Conservation (phyloP, 2,888 invertebrate species). For the Heterodera filipjevi region DNA sequence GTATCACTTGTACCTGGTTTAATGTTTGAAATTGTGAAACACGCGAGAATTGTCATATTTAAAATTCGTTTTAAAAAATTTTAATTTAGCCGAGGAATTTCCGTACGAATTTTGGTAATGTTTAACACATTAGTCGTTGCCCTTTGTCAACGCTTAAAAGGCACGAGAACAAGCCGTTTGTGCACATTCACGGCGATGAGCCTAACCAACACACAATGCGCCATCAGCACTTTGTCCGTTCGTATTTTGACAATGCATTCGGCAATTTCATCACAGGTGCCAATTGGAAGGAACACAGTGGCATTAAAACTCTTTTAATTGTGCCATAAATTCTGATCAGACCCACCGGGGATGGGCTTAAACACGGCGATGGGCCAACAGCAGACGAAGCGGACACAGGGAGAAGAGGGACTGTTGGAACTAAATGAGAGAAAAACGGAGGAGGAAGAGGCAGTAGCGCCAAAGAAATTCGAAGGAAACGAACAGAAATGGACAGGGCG, state of each 20-base stretch:
- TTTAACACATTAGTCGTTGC: not conserved
- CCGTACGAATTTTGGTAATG: not conserved
- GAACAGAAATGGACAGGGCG: not conserved
- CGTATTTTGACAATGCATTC: conserved; percentile 12
- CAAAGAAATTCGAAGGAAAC: not conserved
- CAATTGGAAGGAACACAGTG: too few relatives aligned
- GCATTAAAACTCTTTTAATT: too few relatives aligned
- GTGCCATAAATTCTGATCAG: too few relatives aligned
- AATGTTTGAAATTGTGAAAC: not conserved
- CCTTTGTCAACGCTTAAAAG: not conserved
- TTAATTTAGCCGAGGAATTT: not conserved
- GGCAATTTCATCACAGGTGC: conserved; percentile 31
- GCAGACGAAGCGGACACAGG: not conserved
- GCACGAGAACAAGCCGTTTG: conserved; percentile 23
- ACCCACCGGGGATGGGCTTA: conserved; percentile 25
- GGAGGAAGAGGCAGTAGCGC: not conserved
- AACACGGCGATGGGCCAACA: not conserved
- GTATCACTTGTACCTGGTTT: too few relatives aligned
- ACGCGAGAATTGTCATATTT: not conserved
- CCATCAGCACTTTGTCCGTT: conserved; percentile 30
- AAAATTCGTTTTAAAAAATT: too few relatives aligned
- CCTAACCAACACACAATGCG: conserved; percentile 7
- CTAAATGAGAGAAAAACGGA: not conserved
- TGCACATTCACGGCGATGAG: conserved; percentile 25
- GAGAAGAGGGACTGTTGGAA: not conserved